phyloP scores from a whole-genome alignment of 1,140 invertebrate species.

The Pygmarrhopalites habei region DNA sequence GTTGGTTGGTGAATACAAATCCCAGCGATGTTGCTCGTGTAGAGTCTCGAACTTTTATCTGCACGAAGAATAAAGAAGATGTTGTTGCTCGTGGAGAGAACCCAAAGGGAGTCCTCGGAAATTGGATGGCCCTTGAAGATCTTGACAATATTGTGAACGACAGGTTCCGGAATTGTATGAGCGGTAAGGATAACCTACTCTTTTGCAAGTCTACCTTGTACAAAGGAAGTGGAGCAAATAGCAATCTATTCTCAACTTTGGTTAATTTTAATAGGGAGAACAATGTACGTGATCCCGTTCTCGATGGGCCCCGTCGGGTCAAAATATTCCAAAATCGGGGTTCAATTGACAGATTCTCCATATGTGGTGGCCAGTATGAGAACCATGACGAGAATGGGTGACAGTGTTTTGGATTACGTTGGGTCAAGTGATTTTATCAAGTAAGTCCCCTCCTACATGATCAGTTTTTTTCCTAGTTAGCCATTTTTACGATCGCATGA shows the following conservation, averaged over 20 bases:
- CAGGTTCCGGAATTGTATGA: conserved; percentile 92
- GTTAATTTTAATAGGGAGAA: conserved; percentile 80
- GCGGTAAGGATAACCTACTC: too few species aligned
- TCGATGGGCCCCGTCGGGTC: conserved; percentile 97
- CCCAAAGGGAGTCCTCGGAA: conserved; percentile 65
- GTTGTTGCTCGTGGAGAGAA: conserved; percentile 61
- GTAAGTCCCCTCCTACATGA: too few species aligned
- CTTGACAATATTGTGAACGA: conserved; percentile 75
- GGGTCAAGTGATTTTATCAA: conserved; percentile 68
- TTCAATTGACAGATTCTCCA: conserved; percentile 92
- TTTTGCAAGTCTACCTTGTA: too few species aligned
- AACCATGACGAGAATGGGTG: conserved; percentile 95
- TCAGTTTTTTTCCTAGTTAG: too few species aligned
- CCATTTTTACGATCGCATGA: too few species aligned
- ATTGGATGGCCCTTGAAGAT: conserved; percentile 85
- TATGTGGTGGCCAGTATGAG: conserved; percentile 97
- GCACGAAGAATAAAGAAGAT: conserved; percentile 69
- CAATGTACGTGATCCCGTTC: conserved; percentile 99
- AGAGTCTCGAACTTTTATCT: conserved; percentile 92
- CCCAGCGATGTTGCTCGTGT: conserved; percentile 95
- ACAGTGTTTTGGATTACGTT: conserved; percentile 62
- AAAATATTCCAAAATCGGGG: conserved; percentile 91
- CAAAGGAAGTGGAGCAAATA: too few species aligned
- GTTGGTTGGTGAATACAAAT: conserved; percentile 90
- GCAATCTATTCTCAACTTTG: too few species aligned